These are phyloP conservation scores for Chrysina gloriosa DNA, from an alignment of 2,888 invertebrate species.

Conservation along the genomic window DNA sequence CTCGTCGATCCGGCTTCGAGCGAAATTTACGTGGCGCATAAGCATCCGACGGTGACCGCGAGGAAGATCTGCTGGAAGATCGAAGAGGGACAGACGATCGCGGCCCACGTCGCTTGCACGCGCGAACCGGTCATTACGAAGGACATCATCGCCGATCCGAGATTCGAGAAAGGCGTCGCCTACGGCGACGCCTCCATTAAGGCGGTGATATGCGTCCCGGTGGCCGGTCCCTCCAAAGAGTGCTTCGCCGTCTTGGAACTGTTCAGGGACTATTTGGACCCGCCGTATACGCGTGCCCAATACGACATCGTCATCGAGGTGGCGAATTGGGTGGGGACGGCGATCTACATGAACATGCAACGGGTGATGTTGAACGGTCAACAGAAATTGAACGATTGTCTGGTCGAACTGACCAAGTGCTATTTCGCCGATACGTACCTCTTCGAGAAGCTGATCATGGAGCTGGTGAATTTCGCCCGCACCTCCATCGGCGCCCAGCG, in stretches of 20 bases:
- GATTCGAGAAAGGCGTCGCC: slow-evolving; percentile 70
- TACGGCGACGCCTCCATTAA: slow-evolving; percentile 68
- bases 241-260: slow-evolving; percentile 72
- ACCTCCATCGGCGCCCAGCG: slow-evolving; percentile 70
- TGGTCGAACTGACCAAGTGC: slow-evolving; percentile 61
- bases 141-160: slow-evolving; percentile 68
- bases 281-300: slow-evolving; percentile 57
- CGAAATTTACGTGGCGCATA: slow-evolving; percentile 69
- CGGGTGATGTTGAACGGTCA: slow-evolving; percentile 60
- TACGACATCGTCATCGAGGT: slow-evolving; percentile 60
- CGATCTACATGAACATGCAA: slow-evolving; percentile 63
- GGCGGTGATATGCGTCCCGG: slow-evolving; percentile 71
- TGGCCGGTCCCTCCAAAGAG: slow-evolving; percentile 68
- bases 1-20: slow-evolving; percentile 68
- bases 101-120: slow-evolving; percentile 70
- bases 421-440: slow-evolving; percentile 70
- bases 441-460: slow-evolving; percentile 71
- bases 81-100: slow-evolving; percentile 68
- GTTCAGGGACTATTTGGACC: slow-evolving; percentile 63
- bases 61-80: slow-evolving; percentile 72
- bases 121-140: slow-evolving; percentile 69
- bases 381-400: slow-evolving; percentile 62
- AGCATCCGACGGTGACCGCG: slow-evolving; percentile 65
- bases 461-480: slow-evolving; percentile 72
- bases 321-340: slow-evolving; percentile 64